These are phyloP conservation scores for Datnioides undecimradiatus DNA, from an alignment of 2,113 vertebrate genomes.

Conservation along the genomic window DNA sequence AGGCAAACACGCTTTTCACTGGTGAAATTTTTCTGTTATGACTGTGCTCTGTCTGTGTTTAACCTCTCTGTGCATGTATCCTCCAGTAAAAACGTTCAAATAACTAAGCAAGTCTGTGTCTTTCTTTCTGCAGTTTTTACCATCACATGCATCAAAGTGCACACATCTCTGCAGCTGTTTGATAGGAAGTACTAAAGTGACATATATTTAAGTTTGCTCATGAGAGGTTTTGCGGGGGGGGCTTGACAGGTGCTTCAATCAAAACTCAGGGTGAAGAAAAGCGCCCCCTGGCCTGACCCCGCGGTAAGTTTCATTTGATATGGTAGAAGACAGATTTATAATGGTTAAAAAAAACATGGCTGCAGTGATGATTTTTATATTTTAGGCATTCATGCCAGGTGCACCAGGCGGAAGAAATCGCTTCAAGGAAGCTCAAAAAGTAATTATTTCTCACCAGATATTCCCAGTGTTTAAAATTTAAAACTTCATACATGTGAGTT, in stretches of 20 bases:
- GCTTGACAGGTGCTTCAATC: conserved; percentile 50
- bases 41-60: conserved; percentile 64
- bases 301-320: conserved; percentile 67
- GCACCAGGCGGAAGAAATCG: conserved; percentile 64
- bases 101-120: conserved; percentile 64
- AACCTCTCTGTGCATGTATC: conserved; percentile 78
- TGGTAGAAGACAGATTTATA: background rate
- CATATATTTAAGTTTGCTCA: conserved; percentile 27
- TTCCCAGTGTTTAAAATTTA: conserved; percentile 9
- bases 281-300: conserved; percentile 49
- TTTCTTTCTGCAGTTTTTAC: conserved; percentile 51
- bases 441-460: conserved; percentile 41
- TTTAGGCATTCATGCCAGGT: conserved; percentile 80
- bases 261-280: conserved; percentile 74
- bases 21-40: conserved; percentile 80
- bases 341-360: background rate
- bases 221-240: conserved; percentile 29
- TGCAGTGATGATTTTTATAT: background rate
- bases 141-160: background rate
- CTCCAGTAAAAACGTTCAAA: conserved; percentile 77
- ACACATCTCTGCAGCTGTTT: background rate
- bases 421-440: conserved; percentile 63
- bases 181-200: background rate
- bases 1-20: conserved; percentile 74
- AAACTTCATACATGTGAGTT: background rate